Base-by-base conservation (phyloP, 2,113 vertebrate species). In the Notarius quadriscutis region DNA sequence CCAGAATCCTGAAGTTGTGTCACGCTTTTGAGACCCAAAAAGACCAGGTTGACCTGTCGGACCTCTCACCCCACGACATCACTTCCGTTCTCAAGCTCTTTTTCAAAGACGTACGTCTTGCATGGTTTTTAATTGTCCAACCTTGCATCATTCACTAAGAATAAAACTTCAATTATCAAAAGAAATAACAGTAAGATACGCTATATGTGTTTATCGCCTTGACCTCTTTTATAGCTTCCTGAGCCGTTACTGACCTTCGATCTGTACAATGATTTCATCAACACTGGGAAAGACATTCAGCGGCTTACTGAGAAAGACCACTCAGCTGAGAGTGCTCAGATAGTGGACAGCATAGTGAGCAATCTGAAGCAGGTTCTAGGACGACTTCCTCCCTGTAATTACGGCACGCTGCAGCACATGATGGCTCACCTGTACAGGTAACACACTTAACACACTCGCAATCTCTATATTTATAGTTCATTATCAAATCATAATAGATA, bases 1-100 rank as follows among this genome's bases (percentile, higher is more conserved):
- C 96, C 22, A 96, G 97, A 0, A 95, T 97, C 88, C 96, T 97
- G 27, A 97, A 96, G 89, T 94, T 97, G 63, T 97, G 97, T 87
- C 97, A 97, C 87, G 96, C 96, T 0, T 97, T 99, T 0, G 98
- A 99, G 91, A 95, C 89, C 0, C 97, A 97, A 0, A 94, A 94
- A 85, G 93, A 95, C 0, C 91, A 97, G 88, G 96, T 98, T 87
- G 97, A 99, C 80, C 95, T 99, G 30, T 96, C 97, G 0, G 96
- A 97, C 48, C 94, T 95, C 85, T 98, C 97, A 0, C 97, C 97
- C 0, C 98, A 99, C 1, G 98, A 99, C 74, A 93, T 99, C 93
- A 96, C 97, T 0, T 95, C 96, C 0, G 94, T 97, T 75, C 96
- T 99, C 18, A 99, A 99, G 92, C 95, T 97, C 81, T 99, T 98